Evolutionary conservation across 2,797 vertebrate species (phyloP).

Genomic region (Girardinus metallicus): DNA sequence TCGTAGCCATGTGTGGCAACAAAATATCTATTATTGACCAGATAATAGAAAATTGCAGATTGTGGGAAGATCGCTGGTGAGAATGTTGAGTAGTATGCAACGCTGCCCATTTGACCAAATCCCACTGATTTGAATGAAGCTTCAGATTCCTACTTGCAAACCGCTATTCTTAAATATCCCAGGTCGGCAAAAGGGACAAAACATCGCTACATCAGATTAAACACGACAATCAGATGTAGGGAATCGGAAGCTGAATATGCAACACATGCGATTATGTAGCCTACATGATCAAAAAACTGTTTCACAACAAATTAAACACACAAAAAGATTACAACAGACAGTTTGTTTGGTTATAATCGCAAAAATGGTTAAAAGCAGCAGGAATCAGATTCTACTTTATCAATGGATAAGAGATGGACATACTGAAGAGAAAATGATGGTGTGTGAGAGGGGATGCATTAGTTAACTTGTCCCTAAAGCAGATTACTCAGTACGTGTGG

Average conservation of each 20-base stretch:
- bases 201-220: neutral
- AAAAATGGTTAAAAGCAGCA: neutral
- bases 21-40: neutral
- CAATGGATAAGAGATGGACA: neutral
- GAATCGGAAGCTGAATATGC: neutral
- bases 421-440: neutral
- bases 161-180: neutral
- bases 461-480: conserved; percentile 5
- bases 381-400: neutral
- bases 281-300: neutral
- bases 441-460: neutral
- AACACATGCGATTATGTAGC: neutral
- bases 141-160: neutral
- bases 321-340: neutral
- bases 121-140: neutral
- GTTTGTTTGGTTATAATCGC: neutral
- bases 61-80: neutral
- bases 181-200: neutral
- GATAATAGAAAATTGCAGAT: neutral
- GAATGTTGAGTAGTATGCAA: no score
- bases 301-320: neutral
- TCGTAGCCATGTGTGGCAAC: neutral
- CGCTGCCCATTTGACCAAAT: neutral
- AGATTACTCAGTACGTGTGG: conserved; percentile 9
- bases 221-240: neutral